Evolutionary conservation across 1,140 invertebrate species (phyloP).

Genomic region (Agrypnia vestita): DNA sequence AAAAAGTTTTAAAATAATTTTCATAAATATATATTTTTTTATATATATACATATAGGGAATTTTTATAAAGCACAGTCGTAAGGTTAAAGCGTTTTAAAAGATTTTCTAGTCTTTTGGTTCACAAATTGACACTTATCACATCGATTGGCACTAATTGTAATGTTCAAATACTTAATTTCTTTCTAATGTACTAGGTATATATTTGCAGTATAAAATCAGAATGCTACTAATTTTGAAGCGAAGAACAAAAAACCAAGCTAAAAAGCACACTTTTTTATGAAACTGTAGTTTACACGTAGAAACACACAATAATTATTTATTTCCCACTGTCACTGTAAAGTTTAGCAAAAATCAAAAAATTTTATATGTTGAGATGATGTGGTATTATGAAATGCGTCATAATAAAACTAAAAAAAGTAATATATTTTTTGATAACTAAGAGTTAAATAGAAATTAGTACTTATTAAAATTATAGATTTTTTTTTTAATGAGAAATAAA

Average conservation of each 20-base stretch:
- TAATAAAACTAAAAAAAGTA: too few relatives aligned
- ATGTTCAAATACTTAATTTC: not conserved
- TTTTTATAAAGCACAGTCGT: slow-evolving; percentile 41
- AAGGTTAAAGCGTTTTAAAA: slow-evolving; percentile 35
- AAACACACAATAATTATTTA: too few relatives aligned
- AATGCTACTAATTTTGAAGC: not conserved
- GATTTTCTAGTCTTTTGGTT: slow-evolving; percentile 37
- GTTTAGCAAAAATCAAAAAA: too few relatives aligned
- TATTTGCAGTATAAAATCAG: not conserved
- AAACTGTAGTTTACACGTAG: too few relatives aligned
- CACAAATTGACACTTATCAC: slow-evolving; percentile 44
- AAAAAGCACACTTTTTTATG: not conserved
- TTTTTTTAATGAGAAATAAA: too few relatives aligned
- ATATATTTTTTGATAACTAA: too few relatives aligned
- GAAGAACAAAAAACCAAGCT: not conserved
- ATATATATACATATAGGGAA: slow-evolving; percentile 27
- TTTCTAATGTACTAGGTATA: not conserved
- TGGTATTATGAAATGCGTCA: too few relatives aligned
- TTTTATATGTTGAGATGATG: too few relatives aligned
- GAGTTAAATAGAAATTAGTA: too few relatives aligned
- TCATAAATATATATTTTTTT: slow-evolving; percentile 25
- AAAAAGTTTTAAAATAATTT: slow-evolving; percentile 13
- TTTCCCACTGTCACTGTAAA: too few relatives aligned
- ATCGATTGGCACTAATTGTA: slow-evolving; percentile 23
- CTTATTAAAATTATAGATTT: too few relatives aligned